phyloP scores from a whole-genome alignment of 37 sponge, comb jelly and placozoan species.

The Corticium candelabrum region DNA sequence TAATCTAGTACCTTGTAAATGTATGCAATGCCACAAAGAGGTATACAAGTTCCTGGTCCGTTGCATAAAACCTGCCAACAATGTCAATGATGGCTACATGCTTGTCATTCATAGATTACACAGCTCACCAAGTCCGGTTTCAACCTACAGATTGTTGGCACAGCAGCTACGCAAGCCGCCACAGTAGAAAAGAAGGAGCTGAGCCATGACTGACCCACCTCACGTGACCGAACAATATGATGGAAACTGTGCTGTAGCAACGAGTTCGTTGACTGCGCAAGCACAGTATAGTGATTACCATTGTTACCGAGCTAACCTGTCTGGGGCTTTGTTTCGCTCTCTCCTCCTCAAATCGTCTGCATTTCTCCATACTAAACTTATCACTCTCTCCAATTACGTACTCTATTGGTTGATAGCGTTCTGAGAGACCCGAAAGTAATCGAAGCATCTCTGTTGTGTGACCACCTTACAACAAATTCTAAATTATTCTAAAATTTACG shows the following conservation, averaged over 20 bases:
- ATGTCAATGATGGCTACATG: background rate
- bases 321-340: too few species aligned
- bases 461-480: too few species aligned
- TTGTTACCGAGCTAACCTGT: too few species aligned
- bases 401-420: constrained; percentile 49
- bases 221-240: constrained; percentile 65
- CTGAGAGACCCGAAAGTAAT: constrained; percentile 50
- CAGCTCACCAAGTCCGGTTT: constrained; percentile 59
- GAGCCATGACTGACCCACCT: constrained; percentile 78
- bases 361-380: too few species aligned
- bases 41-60: constrained; percentile 97
- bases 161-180: constrained; percentile 26
- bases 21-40: constrained; percentile 61
- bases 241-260: constrained; percentile 12
- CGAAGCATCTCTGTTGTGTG: constrained; percentile 86
- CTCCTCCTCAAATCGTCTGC: too few species aligned
- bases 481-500: too few species aligned
- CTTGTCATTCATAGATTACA: background rate
- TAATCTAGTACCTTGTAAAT: background rate
- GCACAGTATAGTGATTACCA: constrained; percentile 35
- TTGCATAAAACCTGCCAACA: constrained; percentile 49
- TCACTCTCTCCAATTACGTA: constrained; percentile 75
- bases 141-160: constrained; percentile 37
- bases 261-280: constrained; percentile 30
- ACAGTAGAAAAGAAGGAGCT: constrained; percentile 65